A percentile compares a stretch with the other conserved stretches of the same genome.
Evolutionary conservation across 2,113 vertebrate species (phyloP).

Genomic region (Trachemys scripta): DNA sequence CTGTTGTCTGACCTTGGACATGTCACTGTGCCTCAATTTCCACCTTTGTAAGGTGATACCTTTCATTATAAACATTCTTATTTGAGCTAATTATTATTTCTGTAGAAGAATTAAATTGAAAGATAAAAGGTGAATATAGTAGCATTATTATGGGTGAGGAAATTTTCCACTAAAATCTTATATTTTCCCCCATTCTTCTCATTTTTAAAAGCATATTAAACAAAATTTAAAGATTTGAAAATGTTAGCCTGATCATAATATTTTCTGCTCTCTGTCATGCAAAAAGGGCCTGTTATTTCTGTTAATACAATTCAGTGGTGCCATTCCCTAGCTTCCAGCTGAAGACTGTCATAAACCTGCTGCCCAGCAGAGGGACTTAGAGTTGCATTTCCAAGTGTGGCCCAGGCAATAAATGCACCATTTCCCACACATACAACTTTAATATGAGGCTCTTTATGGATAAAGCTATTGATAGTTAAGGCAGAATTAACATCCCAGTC

Average conservation of each 20-base stretch:
- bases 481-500: not conserved
- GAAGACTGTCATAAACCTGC: not conserved
- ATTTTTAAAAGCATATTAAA: not conserved
- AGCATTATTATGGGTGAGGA: not conserved
- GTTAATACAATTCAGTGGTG: not conserved
- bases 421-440: not conserved
- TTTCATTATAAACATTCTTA: not conserved
- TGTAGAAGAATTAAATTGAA: not conserved
- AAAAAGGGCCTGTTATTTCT: not conserved
- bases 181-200: not conserved
- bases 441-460: slow-evolving; percentile 5
- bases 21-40: not conserved
- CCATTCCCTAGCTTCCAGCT: not conserved
- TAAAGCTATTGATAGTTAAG: not conserved
- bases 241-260: not conserved
- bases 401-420: not conserved
- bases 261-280: not conserved
- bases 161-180: not conserved
- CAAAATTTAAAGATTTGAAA: not conserved
- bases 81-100: not conserved
- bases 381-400: not conserved
- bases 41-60: not conserved
- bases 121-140: not conserved
- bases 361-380: not conserved
- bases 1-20: not conserved